These are phyloP conservation scores for Netelia fuscicornis DNA, from an alignment of 2,888 invertebrate genomes.

Conservation along the genomic window DNA sequence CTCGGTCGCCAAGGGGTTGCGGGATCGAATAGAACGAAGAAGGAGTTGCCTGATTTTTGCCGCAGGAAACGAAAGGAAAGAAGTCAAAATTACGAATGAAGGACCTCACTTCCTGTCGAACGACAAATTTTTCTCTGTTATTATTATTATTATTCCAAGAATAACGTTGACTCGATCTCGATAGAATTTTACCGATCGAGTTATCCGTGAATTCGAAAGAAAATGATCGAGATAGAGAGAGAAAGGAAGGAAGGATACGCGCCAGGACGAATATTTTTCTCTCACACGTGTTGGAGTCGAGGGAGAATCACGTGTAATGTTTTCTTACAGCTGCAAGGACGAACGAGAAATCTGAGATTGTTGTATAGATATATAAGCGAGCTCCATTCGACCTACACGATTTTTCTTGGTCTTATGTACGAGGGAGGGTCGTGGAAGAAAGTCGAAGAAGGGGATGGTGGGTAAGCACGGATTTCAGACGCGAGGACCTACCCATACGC, in stretches of 20 bases:
- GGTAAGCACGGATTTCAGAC: slow-evolving; percentile 41
- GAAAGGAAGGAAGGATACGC: no score
- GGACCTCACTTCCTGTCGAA: neutral
- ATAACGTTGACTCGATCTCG: slow-evolving; percentile 3
- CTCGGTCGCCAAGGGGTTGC: slow-evolving; percentile 21
- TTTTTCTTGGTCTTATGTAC: neutral
- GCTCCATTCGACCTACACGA: no score
- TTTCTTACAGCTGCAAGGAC: slow-evolving; percentile 19
- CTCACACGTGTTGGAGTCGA: neutral
- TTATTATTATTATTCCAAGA: slow-evolving; percentile 8
- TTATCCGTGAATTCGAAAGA: slow-evolving; percentile 19
- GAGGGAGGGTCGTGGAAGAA: slow-evolving; percentile 20
- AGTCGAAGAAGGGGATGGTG: slow-evolving; percentile 11
- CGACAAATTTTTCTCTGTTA: neutral
- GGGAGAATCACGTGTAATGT: slow-evolving; percentile 14
- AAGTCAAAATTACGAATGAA: slow-evolving; percentile 2
- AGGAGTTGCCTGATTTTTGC: neutral
- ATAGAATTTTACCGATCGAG: slow-evolving; percentile 29
- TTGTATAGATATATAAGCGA: neutral
- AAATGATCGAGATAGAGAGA: neutral
- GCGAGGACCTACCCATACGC: neutral
- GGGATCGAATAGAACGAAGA: neutral
- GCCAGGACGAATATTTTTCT: neutral
- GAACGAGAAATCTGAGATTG: neutral
- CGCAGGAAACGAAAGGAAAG: neutral